These are phyloP conservation scores for Genyomyrus donnyi DNA, from an alignment of 2,113 vertebrate genomes.

Conservation along the genomic window DNA sequence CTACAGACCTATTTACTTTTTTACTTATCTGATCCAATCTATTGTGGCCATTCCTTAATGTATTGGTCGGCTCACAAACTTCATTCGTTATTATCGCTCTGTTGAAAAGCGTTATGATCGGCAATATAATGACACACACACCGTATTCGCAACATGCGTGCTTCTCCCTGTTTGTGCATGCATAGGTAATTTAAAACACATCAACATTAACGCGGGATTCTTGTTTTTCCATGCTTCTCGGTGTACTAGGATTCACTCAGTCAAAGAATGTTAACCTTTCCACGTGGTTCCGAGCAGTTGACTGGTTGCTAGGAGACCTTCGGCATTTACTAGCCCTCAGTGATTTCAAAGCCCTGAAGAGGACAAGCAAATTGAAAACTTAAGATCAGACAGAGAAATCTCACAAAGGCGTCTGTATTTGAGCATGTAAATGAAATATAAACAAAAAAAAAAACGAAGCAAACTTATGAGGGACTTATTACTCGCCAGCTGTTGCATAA, in stretches of 20 bases:
- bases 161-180: background rate
- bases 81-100: background rate
- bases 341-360: conserved; percentile 7
- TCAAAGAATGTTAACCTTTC: conserved; percentile 1
- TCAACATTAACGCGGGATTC: background rate
- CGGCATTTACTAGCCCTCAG: background rate
- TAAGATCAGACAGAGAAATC: background rate
- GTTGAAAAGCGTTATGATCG: background rate
- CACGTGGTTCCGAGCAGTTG: conserved; percentile 17
- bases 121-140: background rate
- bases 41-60: background rate
- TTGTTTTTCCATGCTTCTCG: background rate
- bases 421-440: conserved; percentile 10
- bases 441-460: background rate
- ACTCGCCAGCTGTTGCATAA: background rate
- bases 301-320: conserved; percentile 35
- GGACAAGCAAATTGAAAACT: conserved; percentile 12
- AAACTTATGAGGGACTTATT: conserved; percentile 2
- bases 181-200: background rate
- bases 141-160: background rate
- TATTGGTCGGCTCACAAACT: background rate
- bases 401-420: conserved; percentile 4
- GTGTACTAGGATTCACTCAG: background rate
- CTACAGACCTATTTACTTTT: background rate
- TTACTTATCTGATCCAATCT: background rate